These are phyloP conservation scores for Erynnis tages DNA, from an alignment of 2,888 invertebrate species.

Conservation along the genomic window DNA sequence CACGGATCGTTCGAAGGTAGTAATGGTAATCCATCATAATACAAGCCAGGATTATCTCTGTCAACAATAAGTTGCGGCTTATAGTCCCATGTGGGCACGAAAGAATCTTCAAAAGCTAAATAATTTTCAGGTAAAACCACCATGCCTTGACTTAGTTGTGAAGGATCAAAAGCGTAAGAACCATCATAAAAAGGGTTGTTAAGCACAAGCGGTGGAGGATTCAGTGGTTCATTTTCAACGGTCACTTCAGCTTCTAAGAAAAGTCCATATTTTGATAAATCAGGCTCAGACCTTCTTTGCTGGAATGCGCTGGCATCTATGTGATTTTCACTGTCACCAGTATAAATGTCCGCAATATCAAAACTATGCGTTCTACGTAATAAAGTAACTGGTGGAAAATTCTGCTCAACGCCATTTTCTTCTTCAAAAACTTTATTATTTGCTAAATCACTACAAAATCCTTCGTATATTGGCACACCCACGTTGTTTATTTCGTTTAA, in stretches of 20 bases:
- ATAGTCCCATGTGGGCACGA: constrained; percentile 72
- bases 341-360: constrained; percentile 67
- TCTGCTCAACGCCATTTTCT: constrained; percentile 45
- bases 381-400: constrained; percentile 49
- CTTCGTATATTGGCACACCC: constrained; percentile 67
- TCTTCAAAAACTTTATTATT: constrained; percentile 47
- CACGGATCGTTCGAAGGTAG: constrained; percentile 73
- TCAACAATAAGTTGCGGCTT: constrained; percentile 60
- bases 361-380: constrained; percentile 72
- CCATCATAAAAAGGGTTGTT: constrained; percentile 78
- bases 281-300: constrained; percentile 69
- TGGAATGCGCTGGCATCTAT: constrained; percentile 49
- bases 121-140: constrained; percentile 75
- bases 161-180: constrained; percentile 60
- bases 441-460: constrained; percentile 50
- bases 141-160: constrained; percentile 56
- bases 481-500: constrained; percentile 76
- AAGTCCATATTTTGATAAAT: constrained; percentile 68
- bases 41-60: constrained; percentile 57
- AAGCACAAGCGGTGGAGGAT: constrained; percentile 65
- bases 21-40: constrained; percentile 65
- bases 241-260: constrained; percentile 67
- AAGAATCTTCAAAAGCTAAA: constrained; percentile 78
- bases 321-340: constrained; percentile 50
- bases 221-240: constrained; percentile 55